phyloP scores from a whole-genome alignment of 37 sponge, comb jelly and placozoan species.

The Bolinopsis microptera region DNA sequence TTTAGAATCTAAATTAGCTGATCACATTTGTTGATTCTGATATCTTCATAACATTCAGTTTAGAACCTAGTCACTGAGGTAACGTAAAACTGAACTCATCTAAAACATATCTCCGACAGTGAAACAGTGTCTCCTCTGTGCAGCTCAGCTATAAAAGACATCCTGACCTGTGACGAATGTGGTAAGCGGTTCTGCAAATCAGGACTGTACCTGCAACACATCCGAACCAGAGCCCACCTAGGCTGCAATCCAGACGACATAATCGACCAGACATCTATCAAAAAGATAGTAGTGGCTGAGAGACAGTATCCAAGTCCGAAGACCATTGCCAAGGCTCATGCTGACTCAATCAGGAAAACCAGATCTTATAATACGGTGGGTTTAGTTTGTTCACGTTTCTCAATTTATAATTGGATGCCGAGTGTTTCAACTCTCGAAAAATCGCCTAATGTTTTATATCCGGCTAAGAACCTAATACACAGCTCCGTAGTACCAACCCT shows the following conservation, averaged over 20 bases:
- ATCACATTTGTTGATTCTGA: no score
- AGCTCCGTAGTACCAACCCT: no score
- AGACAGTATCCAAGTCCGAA: conserved; percentile 5
- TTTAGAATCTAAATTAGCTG: no score
- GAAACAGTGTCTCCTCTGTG: conserved; percentile 15
- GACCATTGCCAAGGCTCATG: conserved; percentile 25
- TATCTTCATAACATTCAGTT: no score
- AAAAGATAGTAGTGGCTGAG: not conserved
- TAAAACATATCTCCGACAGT: no score
- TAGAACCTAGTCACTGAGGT: no score
- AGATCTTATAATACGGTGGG: conserved; percentile 51
- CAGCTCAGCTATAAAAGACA: conserved; percentile 61
- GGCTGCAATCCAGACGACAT: not conserved
- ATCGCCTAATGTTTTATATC: no score
- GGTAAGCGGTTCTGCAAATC: conserved; percentile 22
- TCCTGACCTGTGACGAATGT: conserved; percentile 60
- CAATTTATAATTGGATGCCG: no score
- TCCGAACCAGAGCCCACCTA: conserved; percentile 6
- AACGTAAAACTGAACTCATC: no score
- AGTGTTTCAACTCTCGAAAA: no score
- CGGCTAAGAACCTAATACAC: no score
- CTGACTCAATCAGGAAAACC: conserved; percentile 42
- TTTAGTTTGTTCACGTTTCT: no score
- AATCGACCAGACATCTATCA: not conserved
- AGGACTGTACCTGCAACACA: conserved; percentile 44